Percentiles rank a stretch among this genome's conserved stretches.
Conservation (phyloP, 2,797 vertebrate species). For the Synanceia verrucosa region DNA sequence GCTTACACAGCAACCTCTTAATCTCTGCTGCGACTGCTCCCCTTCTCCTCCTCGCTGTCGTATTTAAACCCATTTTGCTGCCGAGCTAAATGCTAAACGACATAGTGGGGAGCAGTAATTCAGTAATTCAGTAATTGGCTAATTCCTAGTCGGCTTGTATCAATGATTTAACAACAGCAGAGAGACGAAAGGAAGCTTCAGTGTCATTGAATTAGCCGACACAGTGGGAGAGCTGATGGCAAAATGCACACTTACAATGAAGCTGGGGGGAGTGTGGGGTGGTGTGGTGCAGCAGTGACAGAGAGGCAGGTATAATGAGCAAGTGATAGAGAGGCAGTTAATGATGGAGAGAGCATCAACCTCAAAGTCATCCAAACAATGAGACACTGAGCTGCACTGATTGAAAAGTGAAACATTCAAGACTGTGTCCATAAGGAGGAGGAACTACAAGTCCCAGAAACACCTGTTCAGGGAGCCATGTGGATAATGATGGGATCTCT, state of each 20-base stretch:
- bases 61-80: slow-evolving; percentile 22
- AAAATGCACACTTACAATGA: background rate
- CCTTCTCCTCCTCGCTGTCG: background rate
- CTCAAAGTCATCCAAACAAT: background rate
- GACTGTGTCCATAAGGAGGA: background rate
- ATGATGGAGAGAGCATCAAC: background rate
- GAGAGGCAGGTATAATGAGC: slow-evolving; percentile 2
- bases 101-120: slow-evolving; percentile 43
- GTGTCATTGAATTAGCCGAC: slow-evolving; percentile 38
- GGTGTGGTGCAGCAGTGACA: background rate
- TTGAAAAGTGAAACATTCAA: background rate
- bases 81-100: slow-evolving; percentile 43
- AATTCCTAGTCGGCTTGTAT: slow-evolving; percentile 60
- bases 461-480: too few species aligned
- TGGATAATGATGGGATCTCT: too few species aligned
- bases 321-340: background rate
- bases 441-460: background rate
- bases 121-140: slow-evolving; percentile 58
- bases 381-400: background rate
- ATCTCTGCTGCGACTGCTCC: background rate
- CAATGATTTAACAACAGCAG: slow-evolving; percentile 49
- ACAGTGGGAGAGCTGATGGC: slow-evolving; percentile 17
- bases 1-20: slow-evolving; percentile 7
- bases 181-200: slow-evolving; percentile 36
- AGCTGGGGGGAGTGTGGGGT: background rate